Conservation (phyloP, 1,140 invertebrate genomes). For the Homalodisca vitripennis region DNA sequence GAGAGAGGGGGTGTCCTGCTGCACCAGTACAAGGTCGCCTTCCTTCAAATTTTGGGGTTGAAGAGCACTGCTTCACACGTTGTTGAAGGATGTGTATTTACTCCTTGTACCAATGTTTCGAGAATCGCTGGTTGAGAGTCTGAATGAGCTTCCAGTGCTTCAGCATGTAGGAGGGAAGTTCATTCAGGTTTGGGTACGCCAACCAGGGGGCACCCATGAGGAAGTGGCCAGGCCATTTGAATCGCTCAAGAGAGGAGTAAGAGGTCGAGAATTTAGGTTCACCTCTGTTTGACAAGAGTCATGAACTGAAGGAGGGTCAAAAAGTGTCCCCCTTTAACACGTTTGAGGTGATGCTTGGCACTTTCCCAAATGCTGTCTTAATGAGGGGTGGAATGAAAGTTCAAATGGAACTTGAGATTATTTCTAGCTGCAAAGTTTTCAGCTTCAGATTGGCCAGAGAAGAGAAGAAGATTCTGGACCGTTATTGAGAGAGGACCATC, state of each 20-base stretch:
- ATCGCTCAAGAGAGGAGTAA: slow-evolving; percentile 44
- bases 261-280: slow-evolving; percentile 47
- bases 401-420: slow-evolving; percentile 16
- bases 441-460: not conserved
- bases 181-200: slow-evolving; percentile 6
- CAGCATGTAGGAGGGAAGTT: slow-evolving; percentile 34
- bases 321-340: slow-evolving; percentile 36
- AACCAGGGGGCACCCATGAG: slow-evolving; percentile 40
- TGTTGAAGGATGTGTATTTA: slow-evolving; percentile 41
- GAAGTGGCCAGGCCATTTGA: slow-evolving; percentile 45
- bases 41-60: slow-evolving; percentile 31
- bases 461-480: too few species aligned
- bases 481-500: too few species aligned
- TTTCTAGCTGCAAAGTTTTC: not conserved
- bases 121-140: slow-evolving; percentile 39
- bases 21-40: slow-evolving; percentile 46
- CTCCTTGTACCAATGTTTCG: too few species aligned
- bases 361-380: slow-evolving; percentile 36
- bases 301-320: slow-evolving; percentile 45
- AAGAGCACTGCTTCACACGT: slow-evolving; percentile 43
- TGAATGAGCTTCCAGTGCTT: slow-evolving; percentile 38
- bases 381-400: slow-evolving; percentile 25
- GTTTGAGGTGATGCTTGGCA: slow-evolving; percentile 43
- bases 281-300: slow-evolving; percentile 44
- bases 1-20: slow-evolving; percentile 44